Evolutionary conservation across 2,888 invertebrate species (phyloP), one percentile per base, ranked within the genome.

Genomic region (Cryptosula pallasiana): DNA sequence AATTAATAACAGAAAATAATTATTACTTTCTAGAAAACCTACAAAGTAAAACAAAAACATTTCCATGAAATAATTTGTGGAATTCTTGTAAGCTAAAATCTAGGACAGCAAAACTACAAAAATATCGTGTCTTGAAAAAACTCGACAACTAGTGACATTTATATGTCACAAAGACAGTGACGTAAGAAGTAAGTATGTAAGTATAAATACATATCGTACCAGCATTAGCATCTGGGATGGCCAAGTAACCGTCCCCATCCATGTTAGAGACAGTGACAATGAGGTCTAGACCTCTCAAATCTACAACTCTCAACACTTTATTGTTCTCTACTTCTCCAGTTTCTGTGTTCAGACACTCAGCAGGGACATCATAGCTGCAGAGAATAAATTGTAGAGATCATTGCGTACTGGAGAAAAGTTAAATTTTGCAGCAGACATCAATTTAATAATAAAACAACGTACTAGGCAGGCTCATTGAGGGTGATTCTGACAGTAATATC

Each of bases 151-250:
- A n/a, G n/a, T n/a, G n/a, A n/a, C n/a, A n/a, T n/a, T n/a, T n/a
- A n/a, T n/a, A n/a, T n/a, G n/a, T n/a, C n/a, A n/a, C n/a, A n/a
- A n/a, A n/a, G n/a, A n/a, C n/a, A n/a, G n/a, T n/a, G n/a, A n/a
- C n/a, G n/a, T n/a, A n/a, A n/a, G n/a, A n/a, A n/a, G n/a, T n/a
- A n/a, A n/a, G n/a, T n/a, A n/a, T n/a, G n/a, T n/a, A n/a, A n/a
- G n/a, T n/a, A n/a, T n/a, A n/a, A n/a, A n/a, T n/a, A n/a, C n/a
- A n/a, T n/a, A n/a, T 57, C 3, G 5, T 25, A 57, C 57, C 57
- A 57, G 57, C 57, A 57, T 57, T n/a, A n/a, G 57, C 13, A 57
- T 57, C 57, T 57, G 57, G 57, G 57, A 57, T 57, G n/a, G 57
- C 57, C 25, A 57, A 25, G n/a, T 57, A 57, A n/a, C 57, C 57